Conservation (phyloP, 23 tunicate species). For the Ciona savignyi region DNA sequence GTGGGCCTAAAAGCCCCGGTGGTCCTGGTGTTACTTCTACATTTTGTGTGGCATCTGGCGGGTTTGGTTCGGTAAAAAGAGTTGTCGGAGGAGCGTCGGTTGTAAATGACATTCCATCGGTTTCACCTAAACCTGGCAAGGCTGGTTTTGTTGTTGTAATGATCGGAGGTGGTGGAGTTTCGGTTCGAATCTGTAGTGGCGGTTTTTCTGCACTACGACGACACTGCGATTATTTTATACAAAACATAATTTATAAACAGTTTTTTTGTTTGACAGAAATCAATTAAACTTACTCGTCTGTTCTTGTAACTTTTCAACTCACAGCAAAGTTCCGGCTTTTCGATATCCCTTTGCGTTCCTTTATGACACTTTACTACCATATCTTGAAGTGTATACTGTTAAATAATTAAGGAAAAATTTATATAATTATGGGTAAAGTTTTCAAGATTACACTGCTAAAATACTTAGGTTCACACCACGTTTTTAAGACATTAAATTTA, state of each 20-base stretch:
- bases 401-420: too few relatives aligned
- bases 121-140: neutral
- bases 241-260: too few relatives aligned
- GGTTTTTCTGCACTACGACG: conserved; percentile 3
- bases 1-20: conserved; percentile 27
- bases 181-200: neutral
- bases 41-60: neutral
- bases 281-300: neutral
- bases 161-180: neutral
- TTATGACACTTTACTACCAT: conserved; percentile 34
- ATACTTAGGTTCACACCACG: too few relatives aligned
- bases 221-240: neutral
- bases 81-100: conserved; percentile 6
- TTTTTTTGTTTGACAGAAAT: too few relatives aligned
- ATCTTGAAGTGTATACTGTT: conserved; percentile 43
- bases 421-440: too few relatives aligned
- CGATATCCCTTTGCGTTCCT: conserved; percentile 6
- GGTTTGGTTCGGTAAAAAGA: neutral
- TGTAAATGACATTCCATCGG: neutral
- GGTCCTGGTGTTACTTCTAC: conserved; percentile 22
- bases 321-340: conserved; percentile 30
- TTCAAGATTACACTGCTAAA: too few relatives aligned
- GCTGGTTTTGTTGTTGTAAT: conserved; percentile 1
- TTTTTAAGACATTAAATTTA: too few relatives aligned
- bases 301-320: conserved; percentile 20